Evolutionary conservation across 2,888 invertebrate genomes (phyloP).

Genomic region (Pemphredon lugubris): DNA sequence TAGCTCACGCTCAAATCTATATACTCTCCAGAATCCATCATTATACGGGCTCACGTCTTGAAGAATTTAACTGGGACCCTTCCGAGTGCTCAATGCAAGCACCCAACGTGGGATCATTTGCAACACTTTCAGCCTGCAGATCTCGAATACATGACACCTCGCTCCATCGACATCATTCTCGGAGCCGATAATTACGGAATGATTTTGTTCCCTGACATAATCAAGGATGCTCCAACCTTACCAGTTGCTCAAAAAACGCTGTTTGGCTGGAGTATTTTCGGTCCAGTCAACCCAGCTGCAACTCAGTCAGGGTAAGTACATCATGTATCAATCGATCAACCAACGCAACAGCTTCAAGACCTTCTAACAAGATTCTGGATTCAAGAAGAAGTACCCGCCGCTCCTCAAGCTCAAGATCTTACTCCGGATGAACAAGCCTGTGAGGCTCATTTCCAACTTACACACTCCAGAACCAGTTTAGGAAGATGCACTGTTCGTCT

Average conservation of each 20-base stretch:
- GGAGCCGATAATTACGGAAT: conserved; percentile 13
- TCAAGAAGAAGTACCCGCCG: neutral
- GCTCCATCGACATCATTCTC: conserved; percentile 8
- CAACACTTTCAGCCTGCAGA: conserved; percentile 8
- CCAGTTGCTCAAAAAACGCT: conserved; percentile 27
- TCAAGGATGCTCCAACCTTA: neutral
- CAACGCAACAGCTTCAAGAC: neutral
- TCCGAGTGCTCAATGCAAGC: neutral
- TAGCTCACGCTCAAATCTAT: neutral
- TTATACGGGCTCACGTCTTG: neutral
- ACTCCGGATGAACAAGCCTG: neutral
- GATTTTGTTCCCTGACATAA: conserved; percentile 2
- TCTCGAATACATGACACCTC: neutral
- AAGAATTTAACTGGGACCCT: neutral
- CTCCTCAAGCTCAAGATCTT: neutral
- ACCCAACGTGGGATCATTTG: neutral
- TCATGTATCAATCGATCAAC: neutral
- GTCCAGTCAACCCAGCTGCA: neutral
- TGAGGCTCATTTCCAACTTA: neutral
- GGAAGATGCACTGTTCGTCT: neutral
- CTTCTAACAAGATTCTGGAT: conserved; percentile 4
- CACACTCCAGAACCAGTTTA: neutral
- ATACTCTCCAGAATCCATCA: neutral
- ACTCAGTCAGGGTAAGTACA: accelerated
- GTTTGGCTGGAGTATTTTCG: conserved; percentile 24